Percentiles rank a stretch among this genome's conserved stretches.
phyloP scores from a whole-genome alignment of 2,888 invertebrate species.

The Polymixis lichenea region DNA sequence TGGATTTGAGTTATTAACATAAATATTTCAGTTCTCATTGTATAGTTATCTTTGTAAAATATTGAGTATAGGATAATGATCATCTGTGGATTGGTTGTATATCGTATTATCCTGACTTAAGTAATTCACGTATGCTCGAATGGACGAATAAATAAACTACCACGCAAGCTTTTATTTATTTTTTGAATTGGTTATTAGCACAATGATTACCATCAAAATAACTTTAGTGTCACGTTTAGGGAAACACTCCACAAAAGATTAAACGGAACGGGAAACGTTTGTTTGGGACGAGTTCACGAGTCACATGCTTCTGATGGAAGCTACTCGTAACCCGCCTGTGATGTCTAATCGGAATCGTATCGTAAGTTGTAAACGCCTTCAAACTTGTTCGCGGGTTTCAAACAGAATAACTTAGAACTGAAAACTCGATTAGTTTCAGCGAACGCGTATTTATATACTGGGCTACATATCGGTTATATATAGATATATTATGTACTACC shows the following conservation, averaged over 20 bases:
- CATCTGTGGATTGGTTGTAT: not conserved
- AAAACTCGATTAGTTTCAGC: constrained; percentile 85
- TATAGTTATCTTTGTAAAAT: not conserved
- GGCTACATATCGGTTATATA: constrained; percentile 41
- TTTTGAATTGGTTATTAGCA: not conserved
- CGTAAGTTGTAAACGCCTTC: constrained; percentile 67
- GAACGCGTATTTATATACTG: constrained; percentile 67
- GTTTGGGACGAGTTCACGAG: not conserved
- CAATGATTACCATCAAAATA: not conserved
- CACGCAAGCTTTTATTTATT: not conserved
- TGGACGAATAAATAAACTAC: not conserved
- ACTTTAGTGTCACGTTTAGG: not conserved
- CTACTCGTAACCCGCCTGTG: too few relatives aligned
- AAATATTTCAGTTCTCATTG: not conserved
- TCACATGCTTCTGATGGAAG: too few relatives aligned
- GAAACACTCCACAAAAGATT: not conserved
- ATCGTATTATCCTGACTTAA: not conserved
- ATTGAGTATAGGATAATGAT: not conserved
- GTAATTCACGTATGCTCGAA: not conserved
- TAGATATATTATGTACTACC: constrained; percentile 27
- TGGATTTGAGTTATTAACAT: not conserved
- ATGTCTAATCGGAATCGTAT: constrained; percentile 21
- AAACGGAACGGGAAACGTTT: too few relatives aligned
- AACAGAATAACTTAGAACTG: constrained; percentile 86
- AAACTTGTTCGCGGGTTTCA: constrained; percentile 77